phyloP scores from a whole-genome alignment of 2,888 invertebrate species.

The Gari tellinella region DNA sequence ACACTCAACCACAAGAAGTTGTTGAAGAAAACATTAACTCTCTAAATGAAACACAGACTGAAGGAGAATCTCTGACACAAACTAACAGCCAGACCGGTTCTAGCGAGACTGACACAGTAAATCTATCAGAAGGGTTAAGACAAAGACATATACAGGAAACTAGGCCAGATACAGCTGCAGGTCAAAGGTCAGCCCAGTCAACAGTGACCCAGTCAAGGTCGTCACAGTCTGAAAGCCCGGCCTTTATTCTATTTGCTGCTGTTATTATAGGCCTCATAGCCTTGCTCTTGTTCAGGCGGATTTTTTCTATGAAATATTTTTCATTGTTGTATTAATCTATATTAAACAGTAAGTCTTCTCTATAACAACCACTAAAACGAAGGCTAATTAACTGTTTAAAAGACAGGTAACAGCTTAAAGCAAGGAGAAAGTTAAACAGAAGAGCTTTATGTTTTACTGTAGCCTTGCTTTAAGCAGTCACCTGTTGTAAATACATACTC shows the following conservation, averaged over 20 bases:
- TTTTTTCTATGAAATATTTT: conserved; percentile 46
- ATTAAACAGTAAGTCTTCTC: too few species aligned
- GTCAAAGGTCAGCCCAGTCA: background rate
- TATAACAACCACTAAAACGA: too few species aligned
- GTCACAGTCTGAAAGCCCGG: conserved; percentile 18
- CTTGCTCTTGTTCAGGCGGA: conserved; percentile 45
- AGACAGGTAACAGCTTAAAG: too few species aligned
- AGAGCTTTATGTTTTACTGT: too few species aligned
- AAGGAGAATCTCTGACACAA: conserved; percentile 2
- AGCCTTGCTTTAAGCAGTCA: too few species aligned
- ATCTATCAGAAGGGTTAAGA: conserved; percentile 25
- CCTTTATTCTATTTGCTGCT: conserved; percentile 35
- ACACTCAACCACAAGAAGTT: conserved; percentile 1
- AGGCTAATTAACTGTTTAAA: too few species aligned
- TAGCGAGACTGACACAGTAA: background rate
- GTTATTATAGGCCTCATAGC: conserved; percentile 41
- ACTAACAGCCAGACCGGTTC: background rate
- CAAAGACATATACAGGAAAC: conserved; percentile 28
- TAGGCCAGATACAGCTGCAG: background rate
- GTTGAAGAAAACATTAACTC: background rate
- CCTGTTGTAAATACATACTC: too few species aligned
- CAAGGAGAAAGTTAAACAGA: too few species aligned
- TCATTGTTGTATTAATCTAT: conserved; percentile 1
- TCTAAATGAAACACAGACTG: background rate
- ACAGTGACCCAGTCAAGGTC: background rate